Evolutionary conservation across 2,797 vertebrate genomes (phyloP).

Genomic region (Sphenopsis melanotis): DNA sequence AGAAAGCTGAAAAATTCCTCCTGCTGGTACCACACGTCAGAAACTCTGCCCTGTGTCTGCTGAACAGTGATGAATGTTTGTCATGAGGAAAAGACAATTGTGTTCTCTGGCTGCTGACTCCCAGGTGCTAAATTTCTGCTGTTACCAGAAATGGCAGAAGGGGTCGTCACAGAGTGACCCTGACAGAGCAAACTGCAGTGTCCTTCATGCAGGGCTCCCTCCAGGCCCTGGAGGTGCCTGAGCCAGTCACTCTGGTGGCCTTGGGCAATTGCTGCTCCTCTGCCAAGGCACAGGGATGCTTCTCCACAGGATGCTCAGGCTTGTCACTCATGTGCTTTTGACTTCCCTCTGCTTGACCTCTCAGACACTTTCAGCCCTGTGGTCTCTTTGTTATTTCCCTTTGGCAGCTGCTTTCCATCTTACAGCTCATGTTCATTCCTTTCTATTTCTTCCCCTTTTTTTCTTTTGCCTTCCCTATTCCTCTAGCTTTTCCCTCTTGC

Average conservation of each 20-base stretch:
- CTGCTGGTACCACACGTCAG: neutral
- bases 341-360: neutral
- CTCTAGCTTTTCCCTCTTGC: neutral
- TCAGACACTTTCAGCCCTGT: neutral
- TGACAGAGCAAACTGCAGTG: neutral
- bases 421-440: neutral
- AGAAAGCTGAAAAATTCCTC: neutral
- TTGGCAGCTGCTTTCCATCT: neutral
- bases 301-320: neutral
- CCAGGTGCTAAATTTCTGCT: neutral
- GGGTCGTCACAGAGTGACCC: rapidly evolving
- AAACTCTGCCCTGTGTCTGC: neutral
- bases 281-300: neutral
- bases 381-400: neutral
- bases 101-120: neutral
- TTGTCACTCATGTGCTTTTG: neutral
- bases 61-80: rapidly evolving
- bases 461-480: neutral
- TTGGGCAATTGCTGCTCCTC: neutral
- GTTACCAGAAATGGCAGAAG: neutral
- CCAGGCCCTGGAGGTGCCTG: neutral
- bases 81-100: neutral
- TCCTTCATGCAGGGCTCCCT: neutral
- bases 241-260: neutral
- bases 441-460: neutral